Evolutionary conservation across 2,113 vertebrate genomes (phyloP).

Genomic region (Ariopsis seemanni): DNA sequence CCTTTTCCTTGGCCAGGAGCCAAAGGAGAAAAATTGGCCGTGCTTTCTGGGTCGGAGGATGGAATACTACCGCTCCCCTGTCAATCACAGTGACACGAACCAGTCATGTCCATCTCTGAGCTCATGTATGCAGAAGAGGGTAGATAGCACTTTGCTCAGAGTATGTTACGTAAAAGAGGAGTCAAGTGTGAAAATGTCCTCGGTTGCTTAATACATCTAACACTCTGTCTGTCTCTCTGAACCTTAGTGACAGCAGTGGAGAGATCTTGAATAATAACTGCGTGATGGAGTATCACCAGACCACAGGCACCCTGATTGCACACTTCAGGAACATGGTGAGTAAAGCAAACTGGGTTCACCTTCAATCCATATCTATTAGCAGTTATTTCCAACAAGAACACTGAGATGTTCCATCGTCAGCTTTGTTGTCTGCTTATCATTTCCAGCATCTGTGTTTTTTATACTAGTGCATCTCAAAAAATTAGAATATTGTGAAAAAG

Average conservation of each 20-base stretch:
- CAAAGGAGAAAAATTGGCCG: not conserved
- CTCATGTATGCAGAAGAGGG: not conserved
- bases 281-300: slow-evolving; percentile 97
- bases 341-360: not conserved
- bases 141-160: not conserved
- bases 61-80: not conserved
- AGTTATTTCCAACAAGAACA: not conserved
- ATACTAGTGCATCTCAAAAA: too few species aligned
- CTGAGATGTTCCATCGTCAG: not conserved
- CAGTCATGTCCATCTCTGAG: too few species aligned
- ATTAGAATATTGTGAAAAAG: too few species aligned
- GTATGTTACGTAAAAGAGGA: not conserved
- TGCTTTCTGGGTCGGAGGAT: not conserved
- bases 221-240: not conserved
- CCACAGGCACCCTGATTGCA: slow-evolving; percentile 90
- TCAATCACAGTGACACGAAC: not conserved
- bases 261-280: slow-evolving; percentile 97
- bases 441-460: not conserved
- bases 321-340: slow-evolving; percentile 98
- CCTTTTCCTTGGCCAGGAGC: too few species aligned
- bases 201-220: not conserved
- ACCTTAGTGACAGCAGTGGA: slow-evolving; percentile 87
- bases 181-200: not conserved
- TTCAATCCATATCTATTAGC: not conserved
- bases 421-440: not conserved